Evolutionary conservation across 2,797 vertebrate genomes (phyloP).

Genomic region (Acestrorhynchus altus): DNA sequence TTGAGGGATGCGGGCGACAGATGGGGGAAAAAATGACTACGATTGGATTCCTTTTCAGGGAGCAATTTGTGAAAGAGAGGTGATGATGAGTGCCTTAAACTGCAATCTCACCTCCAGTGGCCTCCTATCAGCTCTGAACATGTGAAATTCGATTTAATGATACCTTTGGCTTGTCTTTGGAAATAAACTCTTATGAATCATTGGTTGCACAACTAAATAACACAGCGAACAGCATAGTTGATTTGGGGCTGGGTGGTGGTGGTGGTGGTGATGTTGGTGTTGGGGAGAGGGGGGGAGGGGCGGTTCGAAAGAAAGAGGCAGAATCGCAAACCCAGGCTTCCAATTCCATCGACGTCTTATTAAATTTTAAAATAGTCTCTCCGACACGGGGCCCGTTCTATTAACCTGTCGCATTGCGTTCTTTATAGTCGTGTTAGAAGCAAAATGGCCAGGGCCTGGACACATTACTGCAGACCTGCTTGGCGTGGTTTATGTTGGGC

Average conservation of each 20-base stretch:
- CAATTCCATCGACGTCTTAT: conserved; percentile 48
- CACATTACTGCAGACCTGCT: conserved; percentile 44
- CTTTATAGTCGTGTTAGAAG: conserved; percentile 47
- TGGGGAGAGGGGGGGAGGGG: background rate
- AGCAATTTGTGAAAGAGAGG: conserved; percentile 35
- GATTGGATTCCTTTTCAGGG: conserved; percentile 17
- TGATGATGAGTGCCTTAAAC: conserved; percentile 42
- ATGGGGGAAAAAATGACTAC: background rate
- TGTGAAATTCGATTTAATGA: conserved; percentile 46
- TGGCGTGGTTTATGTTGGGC: conserved; percentile 45
- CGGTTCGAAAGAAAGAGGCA: conserved; percentile 2
- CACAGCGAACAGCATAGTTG: background rate
- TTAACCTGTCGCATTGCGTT: conserved; percentile 40
- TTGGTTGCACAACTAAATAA: conserved; percentile 39
- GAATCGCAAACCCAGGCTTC: conserved; percentile 31
- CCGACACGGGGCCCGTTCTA: conserved; percentile 47
- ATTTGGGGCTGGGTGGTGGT: background rate
- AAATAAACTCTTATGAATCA: conserved; percentile 46
- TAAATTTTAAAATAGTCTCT: conserved; percentile 54
- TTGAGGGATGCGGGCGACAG: conserved; percentile 4
- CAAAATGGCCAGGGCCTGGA: conserved; percentile 30
- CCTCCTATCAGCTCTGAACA: conserved; percentile 33
- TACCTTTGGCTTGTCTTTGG: conserved; percentile 35
- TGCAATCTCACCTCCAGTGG: conserved; percentile 33
- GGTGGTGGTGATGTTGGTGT: background rate